Conservation (phyloP, 2,113 vertebrate species). For the Monopterus albus region DNA sequence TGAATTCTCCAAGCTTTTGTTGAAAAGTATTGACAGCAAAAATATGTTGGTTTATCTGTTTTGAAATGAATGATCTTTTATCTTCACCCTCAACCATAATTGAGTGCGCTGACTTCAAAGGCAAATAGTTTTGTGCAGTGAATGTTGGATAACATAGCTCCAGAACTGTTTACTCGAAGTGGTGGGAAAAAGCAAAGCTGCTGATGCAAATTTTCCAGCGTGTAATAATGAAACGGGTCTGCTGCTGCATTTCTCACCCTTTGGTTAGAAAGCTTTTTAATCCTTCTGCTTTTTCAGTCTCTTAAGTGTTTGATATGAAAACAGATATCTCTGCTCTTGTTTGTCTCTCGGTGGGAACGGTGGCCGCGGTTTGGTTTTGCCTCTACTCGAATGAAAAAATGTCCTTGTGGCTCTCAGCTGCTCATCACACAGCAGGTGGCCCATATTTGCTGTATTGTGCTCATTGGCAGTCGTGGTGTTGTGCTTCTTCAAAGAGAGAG, state of each 20-base stretch:
- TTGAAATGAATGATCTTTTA: conserved; percentile 18
- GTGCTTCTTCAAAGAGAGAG: background rate
- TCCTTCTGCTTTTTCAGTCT: conserved; percentile 34
- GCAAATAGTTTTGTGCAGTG: conserved; percentile 16
- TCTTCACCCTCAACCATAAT: conserved; percentile 9
- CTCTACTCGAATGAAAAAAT: conserved; percentile 54
- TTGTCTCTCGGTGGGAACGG: conserved; percentile 17
- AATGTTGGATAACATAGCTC: background rate
- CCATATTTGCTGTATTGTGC: conserved; percentile 31
- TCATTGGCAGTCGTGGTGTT: conserved; percentile 24
- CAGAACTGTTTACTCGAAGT: too few relatives aligned
- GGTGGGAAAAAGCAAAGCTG: too few relatives aligned
- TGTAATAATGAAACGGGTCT: conserved; percentile 1
- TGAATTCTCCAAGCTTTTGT: conserved; percentile 3
- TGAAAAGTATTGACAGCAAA: background rate
- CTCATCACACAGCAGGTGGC: conserved; percentile 65
- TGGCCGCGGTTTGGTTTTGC: conserved; percentile 20
- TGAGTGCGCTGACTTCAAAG: conserved; percentile 14
- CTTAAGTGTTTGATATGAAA: conserved; percentile 56
- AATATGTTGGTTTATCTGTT: conserved; percentile 12
- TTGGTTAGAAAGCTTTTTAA: conserved; percentile 39
- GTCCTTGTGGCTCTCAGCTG: conserved; percentile 50
- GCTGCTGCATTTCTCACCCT: conserved; percentile 26
- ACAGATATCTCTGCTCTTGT: conserved; percentile 32
- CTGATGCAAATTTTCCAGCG: conserved; percentile 8